These are phyloP conservation scores for Parus major DNA, from an alignment of 2,113 vertebrate genomes.

Conservation along the genomic window DNA sequence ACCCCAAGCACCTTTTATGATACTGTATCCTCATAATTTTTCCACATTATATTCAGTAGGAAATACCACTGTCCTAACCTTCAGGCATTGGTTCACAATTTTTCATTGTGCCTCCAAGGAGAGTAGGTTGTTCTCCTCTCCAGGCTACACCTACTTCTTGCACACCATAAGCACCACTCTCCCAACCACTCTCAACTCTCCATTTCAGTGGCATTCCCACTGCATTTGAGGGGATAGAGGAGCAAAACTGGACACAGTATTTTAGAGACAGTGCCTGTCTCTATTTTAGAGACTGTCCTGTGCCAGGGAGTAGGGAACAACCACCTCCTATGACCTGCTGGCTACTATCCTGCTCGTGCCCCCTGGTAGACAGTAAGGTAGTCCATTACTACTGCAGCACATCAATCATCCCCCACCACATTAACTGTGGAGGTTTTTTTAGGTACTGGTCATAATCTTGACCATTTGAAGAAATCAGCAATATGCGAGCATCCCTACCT, in stretches of 20 bases:
- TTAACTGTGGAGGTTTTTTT: not conserved
- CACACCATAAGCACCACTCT: fast-evolving
- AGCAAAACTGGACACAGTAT: not conserved
- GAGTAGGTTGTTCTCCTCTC: not conserved
- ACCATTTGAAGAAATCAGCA: not conserved
- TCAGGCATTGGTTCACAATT: not conserved
- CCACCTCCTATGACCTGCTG: not conserved
- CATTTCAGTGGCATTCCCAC: fast-evolving
- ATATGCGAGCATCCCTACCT: fast-evolving
- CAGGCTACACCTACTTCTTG: not conserved
- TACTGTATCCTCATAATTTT: not conserved
- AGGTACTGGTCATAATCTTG: not conserved
- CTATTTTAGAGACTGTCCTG: not conserved
- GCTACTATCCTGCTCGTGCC: fast-evolving
- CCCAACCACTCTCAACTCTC: not conserved
- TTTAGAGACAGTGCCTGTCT: not conserved
- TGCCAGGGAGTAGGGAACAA: not conserved
- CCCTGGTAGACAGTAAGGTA: fast-evolving
- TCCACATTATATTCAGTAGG: not conserved
- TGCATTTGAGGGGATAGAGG: not conserved
- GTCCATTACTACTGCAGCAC: not conserved
- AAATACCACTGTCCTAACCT: not conserved
- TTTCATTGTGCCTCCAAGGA: not conserved
- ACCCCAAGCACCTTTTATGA: not conserved
- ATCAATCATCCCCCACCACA: fast-evolving